Conservation (phyloP, 2,797 vertebrate species). For the Chlorospingus semifuscus region DNA sequence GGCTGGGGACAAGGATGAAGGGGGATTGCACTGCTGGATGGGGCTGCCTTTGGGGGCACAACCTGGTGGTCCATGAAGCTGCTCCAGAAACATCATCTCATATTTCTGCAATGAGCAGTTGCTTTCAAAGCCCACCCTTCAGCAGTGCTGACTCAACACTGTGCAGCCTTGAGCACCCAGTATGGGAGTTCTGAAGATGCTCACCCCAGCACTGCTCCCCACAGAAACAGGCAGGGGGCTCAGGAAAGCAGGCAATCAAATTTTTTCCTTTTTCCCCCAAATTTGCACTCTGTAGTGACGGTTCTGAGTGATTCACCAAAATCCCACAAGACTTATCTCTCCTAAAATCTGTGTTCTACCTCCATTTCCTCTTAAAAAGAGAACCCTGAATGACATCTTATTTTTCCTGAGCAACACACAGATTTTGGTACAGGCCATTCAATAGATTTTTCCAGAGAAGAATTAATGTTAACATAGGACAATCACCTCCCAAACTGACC, state of each 20-base stretch:
- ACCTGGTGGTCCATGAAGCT: not conserved
- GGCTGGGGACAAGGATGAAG: not conserved
- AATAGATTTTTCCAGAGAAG: not conserved
- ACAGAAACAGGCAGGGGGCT: accelerated
- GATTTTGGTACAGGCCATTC: not conserved
- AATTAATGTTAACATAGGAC: not conserved
- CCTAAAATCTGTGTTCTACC: not conserved
- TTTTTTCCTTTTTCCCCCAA: not conserved
- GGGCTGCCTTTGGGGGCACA: not conserved
- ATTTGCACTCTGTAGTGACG: not conserved
- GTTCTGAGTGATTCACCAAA: not conserved
- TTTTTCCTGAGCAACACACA: not conserved
- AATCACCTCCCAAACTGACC: not conserved
- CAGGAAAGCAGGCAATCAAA: not conserved
- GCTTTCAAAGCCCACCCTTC: not conserved
- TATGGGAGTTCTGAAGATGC: not conserved
- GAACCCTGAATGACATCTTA: not conserved
- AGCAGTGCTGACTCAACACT: not conserved
- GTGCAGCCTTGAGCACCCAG: not conserved
- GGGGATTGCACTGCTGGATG: accelerated
- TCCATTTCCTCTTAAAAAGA: not conserved
- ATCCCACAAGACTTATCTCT: not conserved
- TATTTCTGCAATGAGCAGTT: accelerated
- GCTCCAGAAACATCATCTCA: not conserved
- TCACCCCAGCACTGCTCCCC: not conserved